Evolutionary conservation across 2,888 invertebrate genomes (phyloP).

Genomic region (Amiota mariae): DNA sequence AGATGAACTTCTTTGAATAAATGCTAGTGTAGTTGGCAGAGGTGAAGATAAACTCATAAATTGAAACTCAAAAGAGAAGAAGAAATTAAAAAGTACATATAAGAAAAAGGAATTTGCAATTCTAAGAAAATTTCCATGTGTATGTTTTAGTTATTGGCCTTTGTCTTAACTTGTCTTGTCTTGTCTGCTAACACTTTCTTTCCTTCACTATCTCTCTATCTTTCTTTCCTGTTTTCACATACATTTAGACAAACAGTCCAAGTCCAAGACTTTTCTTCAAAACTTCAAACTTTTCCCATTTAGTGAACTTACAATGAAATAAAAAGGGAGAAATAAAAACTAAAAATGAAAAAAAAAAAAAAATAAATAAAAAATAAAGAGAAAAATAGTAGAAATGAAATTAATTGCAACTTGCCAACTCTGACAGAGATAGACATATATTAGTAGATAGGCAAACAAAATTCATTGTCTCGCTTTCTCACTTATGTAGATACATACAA

Average conservation of each 20-base stretch:
- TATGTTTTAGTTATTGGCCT: constrained; percentile 21
- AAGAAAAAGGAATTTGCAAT: constrained; percentile 28
- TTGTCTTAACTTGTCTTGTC: constrained; percentile 14
- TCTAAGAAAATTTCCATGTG: constrained; percentile 31
- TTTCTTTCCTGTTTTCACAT: background rate
- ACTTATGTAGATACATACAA: too few relatives aligned
- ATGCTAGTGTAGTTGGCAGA: background rate
- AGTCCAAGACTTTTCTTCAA: constrained; percentile 57
- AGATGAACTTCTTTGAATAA: too few relatives aligned
- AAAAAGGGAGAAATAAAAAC: constrained; percentile 28
- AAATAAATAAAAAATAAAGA: constrained; percentile 43
- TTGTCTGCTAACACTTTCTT: constrained; percentile 23
- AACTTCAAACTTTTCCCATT: constrained; percentile 66
- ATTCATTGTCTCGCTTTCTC: background rate
- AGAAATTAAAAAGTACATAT: too few relatives aligned
- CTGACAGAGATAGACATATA: background rate
- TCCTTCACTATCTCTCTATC: background rate
- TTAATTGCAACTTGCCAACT: constrained; percentile 58
- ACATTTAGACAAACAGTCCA: constrained; percentile 24
- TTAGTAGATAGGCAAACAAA: constrained; percentile 1
- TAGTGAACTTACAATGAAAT: constrained; percentile 51
- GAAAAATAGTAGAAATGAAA: constrained; percentile 52
- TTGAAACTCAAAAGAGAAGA: constrained; percentile 27
- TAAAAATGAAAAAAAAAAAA: constrained; percentile 14
- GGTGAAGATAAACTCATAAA: constrained; percentile 30